phyloP scores from a whole-genome alignment of 1,140 invertebrate genomes.

The Drosophila simulans region DNA sequence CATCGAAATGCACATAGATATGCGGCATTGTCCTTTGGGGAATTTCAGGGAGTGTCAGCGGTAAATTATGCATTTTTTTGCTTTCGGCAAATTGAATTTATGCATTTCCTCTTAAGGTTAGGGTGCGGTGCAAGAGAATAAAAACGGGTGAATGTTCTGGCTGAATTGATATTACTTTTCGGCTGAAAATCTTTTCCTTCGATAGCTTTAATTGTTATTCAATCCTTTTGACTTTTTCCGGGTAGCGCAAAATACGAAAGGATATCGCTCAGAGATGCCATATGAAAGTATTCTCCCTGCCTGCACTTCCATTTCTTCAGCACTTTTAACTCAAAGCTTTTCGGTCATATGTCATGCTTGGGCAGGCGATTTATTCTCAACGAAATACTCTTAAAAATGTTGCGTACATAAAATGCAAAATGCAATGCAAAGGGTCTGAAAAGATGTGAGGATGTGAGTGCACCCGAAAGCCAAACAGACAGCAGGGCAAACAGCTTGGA shows the following conservation, averaged over 20 bases:
- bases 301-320: not conserved
- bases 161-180: not conserved
- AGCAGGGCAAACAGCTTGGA: slow-evolving; percentile 55
- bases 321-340: slow-evolving; percentile 18
- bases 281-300: slow-evolving; percentile 25
- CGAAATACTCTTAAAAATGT: slow-evolving; percentile 82
- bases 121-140: not conserved
- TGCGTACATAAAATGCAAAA: slow-evolving; percentile 65
- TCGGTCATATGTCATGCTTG: slow-evolving; percentile 73
- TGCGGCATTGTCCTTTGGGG: slow-evolving; percentile 28
- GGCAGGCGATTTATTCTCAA: slow-evolving; percentile 80
- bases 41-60: slow-evolving; percentile 58
- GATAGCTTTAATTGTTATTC: not conserved
- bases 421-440: not conserved
- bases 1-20: slow-evolving; percentile 13
- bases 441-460: not conserved
- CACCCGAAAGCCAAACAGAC: slow-evolving; percentile 43
- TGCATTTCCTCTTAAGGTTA: slow-evolving; percentile 52
- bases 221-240: not conserved
- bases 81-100: slow-evolving; percentile 71
- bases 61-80: slow-evolving; percentile 71
- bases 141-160: not conserved
- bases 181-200: not conserved
- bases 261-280: slow-evolving; percentile 14
- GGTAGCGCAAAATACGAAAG: not conserved